Evolutionary conservation across 1,140 invertebrate species (phyloP).

Genomic region (Eumaeus atala): DNA sequence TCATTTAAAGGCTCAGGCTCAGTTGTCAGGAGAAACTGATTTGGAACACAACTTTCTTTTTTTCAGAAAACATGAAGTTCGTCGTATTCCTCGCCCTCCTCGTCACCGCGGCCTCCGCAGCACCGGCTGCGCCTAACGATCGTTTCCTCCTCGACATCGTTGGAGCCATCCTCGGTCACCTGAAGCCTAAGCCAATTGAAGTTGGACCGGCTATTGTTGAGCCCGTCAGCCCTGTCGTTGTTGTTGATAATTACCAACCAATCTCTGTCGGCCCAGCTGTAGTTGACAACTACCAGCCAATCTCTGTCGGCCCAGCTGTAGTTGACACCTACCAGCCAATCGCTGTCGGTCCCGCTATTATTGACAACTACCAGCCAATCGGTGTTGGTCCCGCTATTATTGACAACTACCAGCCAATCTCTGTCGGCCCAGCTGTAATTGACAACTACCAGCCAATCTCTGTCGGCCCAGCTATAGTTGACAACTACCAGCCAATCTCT

Average conservation of each 20-base stretch:
- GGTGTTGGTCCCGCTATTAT: constrained; percentile 21
- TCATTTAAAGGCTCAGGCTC: too few relatives aligned
- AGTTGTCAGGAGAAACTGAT: background rate
- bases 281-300: constrained; percentile 12
- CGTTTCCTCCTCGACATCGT: constrained; percentile 1
- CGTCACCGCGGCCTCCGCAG: constrained; percentile 29
- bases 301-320: too few relatives aligned
- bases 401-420: background rate
- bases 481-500: constrained; percentile 17
- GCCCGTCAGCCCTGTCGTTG: constrained; percentile 21
- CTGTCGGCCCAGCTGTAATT: too few relatives aligned
- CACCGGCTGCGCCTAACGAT: background rate
- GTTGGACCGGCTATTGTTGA: constrained; percentile 22
- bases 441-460: constrained; percentile 12
- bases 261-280: background rate
- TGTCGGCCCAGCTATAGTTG: constrained; percentile 22
- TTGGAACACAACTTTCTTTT: constrained; percentile 8
- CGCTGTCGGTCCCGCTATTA: constrained; percentile 19
- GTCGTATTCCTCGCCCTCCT: constrained; percentile 29
- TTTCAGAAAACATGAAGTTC: constrained; percentile 33
- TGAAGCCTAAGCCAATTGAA: constrained; percentile 25
- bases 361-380: constrained; percentile 14
- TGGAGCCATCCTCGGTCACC: constrained; percentile 1
- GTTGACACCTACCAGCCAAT: constrained; percentile 12
- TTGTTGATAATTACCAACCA: background rate